These are phyloP conservation scores for Steinernema feltiae DNA, from an alignment of 1,140 invertebrate species.

Conservation along the genomic window DNA sequence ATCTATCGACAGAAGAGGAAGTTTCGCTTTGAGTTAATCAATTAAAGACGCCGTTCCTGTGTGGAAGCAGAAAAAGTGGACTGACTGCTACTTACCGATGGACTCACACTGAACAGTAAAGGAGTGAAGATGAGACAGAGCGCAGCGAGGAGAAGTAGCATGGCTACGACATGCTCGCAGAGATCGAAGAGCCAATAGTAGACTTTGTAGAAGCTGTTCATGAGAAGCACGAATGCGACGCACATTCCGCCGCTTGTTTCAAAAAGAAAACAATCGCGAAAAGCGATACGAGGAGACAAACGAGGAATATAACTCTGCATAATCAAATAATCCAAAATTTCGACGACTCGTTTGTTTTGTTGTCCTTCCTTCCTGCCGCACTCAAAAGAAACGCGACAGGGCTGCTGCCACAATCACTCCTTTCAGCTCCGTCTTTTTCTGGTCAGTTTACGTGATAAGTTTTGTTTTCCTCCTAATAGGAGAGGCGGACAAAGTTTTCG, in stretches of 20 bases:
- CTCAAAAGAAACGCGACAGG: no score
- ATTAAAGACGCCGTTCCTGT: neutral
- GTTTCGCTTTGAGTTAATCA: neutral
- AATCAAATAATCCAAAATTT: neutral
- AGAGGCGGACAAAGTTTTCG: no score
- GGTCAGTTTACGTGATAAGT: no score
- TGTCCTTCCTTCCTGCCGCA: no score
- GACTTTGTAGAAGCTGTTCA: conserved; percentile 30
- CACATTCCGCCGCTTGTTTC: conserved; percentile 19
- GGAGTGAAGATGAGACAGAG: neutral
- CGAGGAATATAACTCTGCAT: neutral
- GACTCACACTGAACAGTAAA: neutral
- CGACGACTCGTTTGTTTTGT: neutral
- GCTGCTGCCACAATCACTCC: no score
- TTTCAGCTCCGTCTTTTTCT: no score
- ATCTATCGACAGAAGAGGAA: neutral
- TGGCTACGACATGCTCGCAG: conserved; percentile 31
- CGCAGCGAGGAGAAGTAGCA: conserved; percentile 19
- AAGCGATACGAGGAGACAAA: neutral
- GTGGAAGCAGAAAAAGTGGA: neutral
- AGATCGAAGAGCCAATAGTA: conserved; percentile 36
- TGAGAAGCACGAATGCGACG: conserved; percentile 29
- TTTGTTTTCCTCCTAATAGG: no score
- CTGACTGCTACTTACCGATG: neutral
- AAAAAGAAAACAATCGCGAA: neutral